Evolutionary conservation across 2,888 invertebrate genomes (phyloP).

Genomic region (Autographa pulchrina): DNA sequence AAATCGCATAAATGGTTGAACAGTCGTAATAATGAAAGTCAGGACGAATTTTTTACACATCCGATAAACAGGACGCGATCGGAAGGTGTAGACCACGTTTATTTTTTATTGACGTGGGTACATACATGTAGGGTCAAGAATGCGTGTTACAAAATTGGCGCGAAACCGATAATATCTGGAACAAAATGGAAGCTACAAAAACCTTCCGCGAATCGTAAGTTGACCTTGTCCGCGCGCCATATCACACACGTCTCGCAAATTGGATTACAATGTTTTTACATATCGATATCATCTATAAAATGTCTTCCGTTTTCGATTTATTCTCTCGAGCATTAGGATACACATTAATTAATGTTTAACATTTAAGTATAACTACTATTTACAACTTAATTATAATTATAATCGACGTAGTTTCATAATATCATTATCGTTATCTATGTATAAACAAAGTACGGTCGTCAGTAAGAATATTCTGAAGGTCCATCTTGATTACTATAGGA

Average conservation of each 20-base stretch:
- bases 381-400: constrained; percentile 53
- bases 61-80: too few relatives aligned
- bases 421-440: constrained; percentile 48
- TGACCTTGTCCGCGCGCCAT: constrained; percentile 27
- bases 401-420: constrained; percentile 61
- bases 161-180: not conserved
- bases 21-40: not conserved
- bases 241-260: constrained; percentile 36
- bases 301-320: constrained; percentile 5
- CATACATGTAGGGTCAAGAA: not conserved
- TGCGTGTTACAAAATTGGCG: not conserved
- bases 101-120: not conserved
- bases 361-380: constrained; percentile 43
- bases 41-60: not conserved
- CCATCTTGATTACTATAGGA: not conserved
- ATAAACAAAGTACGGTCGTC: constrained; percentile 6
- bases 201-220: constrained; percentile 6
- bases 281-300: constrained; percentile 36
- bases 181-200: constrained; percentile 12
- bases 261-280: constrained; percentile 43
- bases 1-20: not conserved
- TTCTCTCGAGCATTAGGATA: not conserved
- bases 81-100: too few relatives aligned
- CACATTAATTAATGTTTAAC: constrained; percentile 16
- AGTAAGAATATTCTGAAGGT: not conserved